Percentiles rank a stretch among this genome's conserved stretches.
These are phyloP conservation scores for Xylocopa sonorina DNA, from an alignment of 1,140 invertebrate genomes.

Conservation along the genomic window DNA sequence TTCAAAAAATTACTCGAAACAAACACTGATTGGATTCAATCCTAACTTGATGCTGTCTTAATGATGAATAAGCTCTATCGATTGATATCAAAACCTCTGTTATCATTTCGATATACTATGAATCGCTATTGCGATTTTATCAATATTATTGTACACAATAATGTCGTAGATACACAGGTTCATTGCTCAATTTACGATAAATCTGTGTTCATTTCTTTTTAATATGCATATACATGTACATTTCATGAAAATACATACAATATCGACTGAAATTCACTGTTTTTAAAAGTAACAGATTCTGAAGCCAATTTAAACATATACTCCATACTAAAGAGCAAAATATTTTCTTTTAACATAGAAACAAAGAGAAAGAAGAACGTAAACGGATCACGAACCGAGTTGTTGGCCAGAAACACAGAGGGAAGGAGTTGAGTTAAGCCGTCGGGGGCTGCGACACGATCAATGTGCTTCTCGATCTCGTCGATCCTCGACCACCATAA, in stretches of 20 bases:
- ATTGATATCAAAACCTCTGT: neutral
- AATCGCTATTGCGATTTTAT: neutral
- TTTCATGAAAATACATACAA: neutral
- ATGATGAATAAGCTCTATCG: neutral
- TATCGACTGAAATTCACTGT: neutral
- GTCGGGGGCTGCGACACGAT: slow-evolving; percentile 11
- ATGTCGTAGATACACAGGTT: no score
- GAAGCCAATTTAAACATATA: neutral
- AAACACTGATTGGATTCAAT: neutral
- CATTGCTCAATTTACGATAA: no score
- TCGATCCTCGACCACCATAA: slow-evolving; percentile 6
- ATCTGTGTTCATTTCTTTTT: no score
- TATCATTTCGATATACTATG: neutral
- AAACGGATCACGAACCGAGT: slow-evolving; percentile 12
- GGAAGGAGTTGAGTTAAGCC: neutral
- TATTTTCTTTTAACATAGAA: neutral
- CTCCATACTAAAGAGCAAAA: neutral
- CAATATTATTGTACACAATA: no score
- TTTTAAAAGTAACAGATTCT: neutral
- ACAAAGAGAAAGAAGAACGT: neutral
- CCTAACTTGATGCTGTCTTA: neutral
- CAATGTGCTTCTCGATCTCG: slow-evolving; percentile 39
- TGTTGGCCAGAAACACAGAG: neutral
- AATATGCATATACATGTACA: neutral
- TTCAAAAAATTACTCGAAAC: no score